Conservation (phyloP, 2,888 invertebrate genomes). For the Incurvaria masculella region DNA sequence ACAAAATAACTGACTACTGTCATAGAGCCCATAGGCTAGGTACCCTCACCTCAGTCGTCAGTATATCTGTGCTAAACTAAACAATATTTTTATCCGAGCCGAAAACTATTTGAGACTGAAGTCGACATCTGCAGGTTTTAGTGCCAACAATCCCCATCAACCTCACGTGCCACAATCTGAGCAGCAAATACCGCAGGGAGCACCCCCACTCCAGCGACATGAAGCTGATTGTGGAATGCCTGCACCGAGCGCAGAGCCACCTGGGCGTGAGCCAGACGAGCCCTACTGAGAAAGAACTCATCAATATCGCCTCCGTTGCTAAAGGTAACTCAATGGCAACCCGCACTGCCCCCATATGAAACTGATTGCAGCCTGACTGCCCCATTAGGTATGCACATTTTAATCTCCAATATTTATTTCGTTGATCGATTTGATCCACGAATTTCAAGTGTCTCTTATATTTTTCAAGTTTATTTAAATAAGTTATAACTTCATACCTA, state of each 20-base stretch:
- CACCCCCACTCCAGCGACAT: conserved; percentile 38
- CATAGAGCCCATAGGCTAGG: not conserved
- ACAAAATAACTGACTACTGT: not conserved
- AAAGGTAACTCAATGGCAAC: no score
- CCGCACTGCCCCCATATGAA: no score
- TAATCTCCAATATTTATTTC: no score
- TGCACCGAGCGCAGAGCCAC: conserved; percentile 27
- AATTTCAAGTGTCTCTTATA: no score
- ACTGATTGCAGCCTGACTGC: no score
- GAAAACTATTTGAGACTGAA: conserved; percentile 3
- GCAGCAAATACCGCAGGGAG: conserved; percentile 23
- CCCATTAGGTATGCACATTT: no score
- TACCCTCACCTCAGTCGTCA: not conserved
- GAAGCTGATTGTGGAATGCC: conserved; percentile 26
- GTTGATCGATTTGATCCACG: no score
- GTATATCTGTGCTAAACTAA: conserved; percentile 5
- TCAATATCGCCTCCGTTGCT: not conserved
- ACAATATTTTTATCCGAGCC: conserved; percentile 28
- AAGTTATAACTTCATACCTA: no score
- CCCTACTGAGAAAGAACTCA: conserved; percentile 20
- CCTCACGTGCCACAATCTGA: conserved; percentile 21
- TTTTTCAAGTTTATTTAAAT: no score
- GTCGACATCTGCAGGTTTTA: conserved; percentile 11
- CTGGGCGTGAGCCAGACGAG: conserved; percentile 21
- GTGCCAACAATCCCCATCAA: conserved; percentile 11